A percentile compares a stretch with the other conserved stretches of the same genome.
Conservation (phyloP, 53 echinoderm and acorn worm genomes). For the Antedon mediterranea region DNA sequence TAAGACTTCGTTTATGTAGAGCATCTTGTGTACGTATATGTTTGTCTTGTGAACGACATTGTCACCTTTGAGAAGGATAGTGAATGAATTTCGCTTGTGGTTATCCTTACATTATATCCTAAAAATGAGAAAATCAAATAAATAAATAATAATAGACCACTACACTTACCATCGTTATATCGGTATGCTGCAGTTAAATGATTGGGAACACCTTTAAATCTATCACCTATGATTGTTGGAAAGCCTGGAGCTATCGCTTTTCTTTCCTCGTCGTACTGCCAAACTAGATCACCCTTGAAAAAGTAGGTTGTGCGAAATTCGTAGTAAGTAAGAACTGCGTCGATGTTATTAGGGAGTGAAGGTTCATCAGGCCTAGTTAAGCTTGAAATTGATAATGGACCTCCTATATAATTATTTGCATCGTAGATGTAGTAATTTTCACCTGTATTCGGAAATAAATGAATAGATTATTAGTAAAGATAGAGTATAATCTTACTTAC, state of each 20-base stretch:
- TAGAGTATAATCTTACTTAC: no score
- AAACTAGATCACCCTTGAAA: constrained; percentile 57
- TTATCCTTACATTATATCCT: no score
- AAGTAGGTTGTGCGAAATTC: constrained; percentile 51
- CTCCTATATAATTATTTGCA: constrained; percentile 33
- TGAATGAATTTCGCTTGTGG: no score
- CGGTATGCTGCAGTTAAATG: constrained; percentile 39
- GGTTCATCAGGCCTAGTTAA: constrained; percentile 17
- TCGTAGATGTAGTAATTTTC: constrained; percentile 53
- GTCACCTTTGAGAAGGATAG: no score
- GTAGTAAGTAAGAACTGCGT: constrained; percentile 48
- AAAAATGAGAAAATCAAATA: no score
- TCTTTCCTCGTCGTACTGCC: constrained; percentile 51
- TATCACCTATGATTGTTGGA: constrained; percentile 31
- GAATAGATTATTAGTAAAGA: no score
- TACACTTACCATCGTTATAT: constrained; percentile 18
- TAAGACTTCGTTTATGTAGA: no score
- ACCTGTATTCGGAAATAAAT: constrained; percentile 33
- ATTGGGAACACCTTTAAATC: constrained; percentile 52
- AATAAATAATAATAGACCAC: no score
- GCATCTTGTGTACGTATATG: no score
- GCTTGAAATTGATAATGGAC: constrained; percentile 49
- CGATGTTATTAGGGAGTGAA: constrained; percentile 42
- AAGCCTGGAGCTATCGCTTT: constrained; percentile 44
- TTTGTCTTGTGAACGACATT: no score